A percentile compares a stretch with the other conserved stretches of the same genome.
Evolutionary conservation across 2,888 invertebrate genomes (phyloP).

Genomic region (Epirrhoe tristata): DNA sequence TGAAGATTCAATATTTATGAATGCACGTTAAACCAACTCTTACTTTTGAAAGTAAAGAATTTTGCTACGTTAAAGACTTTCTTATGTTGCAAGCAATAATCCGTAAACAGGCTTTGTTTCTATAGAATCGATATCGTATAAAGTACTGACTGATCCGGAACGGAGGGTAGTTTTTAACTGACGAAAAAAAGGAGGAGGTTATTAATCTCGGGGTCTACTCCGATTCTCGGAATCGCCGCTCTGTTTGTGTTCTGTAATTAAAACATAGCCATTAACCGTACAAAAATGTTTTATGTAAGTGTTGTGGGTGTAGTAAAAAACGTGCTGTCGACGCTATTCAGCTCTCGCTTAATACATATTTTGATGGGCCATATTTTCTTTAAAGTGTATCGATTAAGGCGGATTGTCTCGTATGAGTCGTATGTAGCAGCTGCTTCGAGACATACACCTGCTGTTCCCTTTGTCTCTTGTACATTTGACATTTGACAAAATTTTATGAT

Average conservation of each 20-base stretch:
- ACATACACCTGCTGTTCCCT: conserved; percentile 65
- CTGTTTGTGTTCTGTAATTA: conserved; percentile 37
- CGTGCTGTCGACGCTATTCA: conserved; percentile 46
- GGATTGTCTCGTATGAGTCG: conserved; percentile 48
- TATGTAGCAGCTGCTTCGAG: conserved; percentile 39
- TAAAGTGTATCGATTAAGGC: conserved; percentile 49
- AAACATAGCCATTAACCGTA: conserved; percentile 43
- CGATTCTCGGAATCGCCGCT: conserved; percentile 45
- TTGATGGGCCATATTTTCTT: conserved; percentile 52
- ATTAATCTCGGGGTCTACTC: conserved; percentile 39
- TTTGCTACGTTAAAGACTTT: conserved; percentile 24
- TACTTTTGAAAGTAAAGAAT: conserved; percentile 18
- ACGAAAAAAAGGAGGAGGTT: too few species aligned
- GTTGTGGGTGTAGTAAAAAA: conserved; percentile 24
- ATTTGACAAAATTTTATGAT: conserved; percentile 60
- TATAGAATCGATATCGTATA: conserved; percentile 28
- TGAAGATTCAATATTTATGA: conserved; percentile 23
- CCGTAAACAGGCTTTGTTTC: conserved; percentile 33
- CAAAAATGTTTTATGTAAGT: conserved; percentile 28
- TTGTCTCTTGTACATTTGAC: conserved; percentile 71
- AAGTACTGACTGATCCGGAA: conserved; percentile 29
- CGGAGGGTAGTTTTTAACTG: conserved; percentile 37
- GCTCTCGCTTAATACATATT: conserved; percentile 48
- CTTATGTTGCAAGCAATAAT: conserved; percentile 23
- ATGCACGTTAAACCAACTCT: conserved; percentile 20